phyloP scores from a whole-genome alignment of 2,888 invertebrate species.

The Brachypterus glaber region DNA sequence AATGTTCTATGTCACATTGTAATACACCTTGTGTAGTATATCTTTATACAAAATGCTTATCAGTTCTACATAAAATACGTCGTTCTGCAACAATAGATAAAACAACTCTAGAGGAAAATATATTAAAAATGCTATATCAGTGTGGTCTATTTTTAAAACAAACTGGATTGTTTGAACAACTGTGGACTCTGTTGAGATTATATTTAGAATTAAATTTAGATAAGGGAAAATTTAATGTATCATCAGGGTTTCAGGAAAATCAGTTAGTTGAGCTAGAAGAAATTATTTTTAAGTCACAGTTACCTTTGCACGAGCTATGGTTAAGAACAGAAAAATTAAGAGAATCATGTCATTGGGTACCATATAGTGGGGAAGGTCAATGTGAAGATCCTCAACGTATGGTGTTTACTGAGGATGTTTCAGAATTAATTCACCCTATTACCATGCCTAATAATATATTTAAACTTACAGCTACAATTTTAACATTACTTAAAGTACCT shows the following conservation, averaged over 20 bases:
- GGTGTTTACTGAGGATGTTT: constrained; percentile 53
- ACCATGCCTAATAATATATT: constrained; percentile 49
- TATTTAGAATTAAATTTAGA: constrained; percentile 57
- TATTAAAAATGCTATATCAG: constrained; percentile 43
- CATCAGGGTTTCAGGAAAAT: constrained; percentile 40
- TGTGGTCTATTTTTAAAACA: constrained; percentile 56
- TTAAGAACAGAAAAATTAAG: constrained; percentile 62
- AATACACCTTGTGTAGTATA: constrained; percentile 48
- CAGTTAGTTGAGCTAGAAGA: constrained; percentile 53
- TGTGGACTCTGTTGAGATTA: constrained; percentile 61
- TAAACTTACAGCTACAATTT: constrained; percentile 49
- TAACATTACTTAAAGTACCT: constrained; percentile 52
- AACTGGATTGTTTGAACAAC: constrained; percentile 64
- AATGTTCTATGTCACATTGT: constrained; percentile 54
- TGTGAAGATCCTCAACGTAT: constrained; percentile 57
- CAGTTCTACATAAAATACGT: constrained; percentile 39
- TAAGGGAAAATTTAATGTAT: constrained; percentile 23
- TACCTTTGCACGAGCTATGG: constrained; percentile 68
- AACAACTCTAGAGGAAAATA: constrained; percentile 35
- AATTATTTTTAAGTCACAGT: constrained; percentile 47
- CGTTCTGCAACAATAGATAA: constrained; percentile 33
- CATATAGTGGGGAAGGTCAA: constrained; percentile 40
- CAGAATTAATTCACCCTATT: constrained; percentile 60
- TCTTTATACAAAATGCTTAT: constrained; percentile 46
- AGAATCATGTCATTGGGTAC: constrained; percentile 63